Percentiles rank a stretch among this genome's conserved stretches.
phyloP scores from a whole-genome alignment of 2,797 vertebrate genomes.

The Tragelaphus oryx region DNA sequence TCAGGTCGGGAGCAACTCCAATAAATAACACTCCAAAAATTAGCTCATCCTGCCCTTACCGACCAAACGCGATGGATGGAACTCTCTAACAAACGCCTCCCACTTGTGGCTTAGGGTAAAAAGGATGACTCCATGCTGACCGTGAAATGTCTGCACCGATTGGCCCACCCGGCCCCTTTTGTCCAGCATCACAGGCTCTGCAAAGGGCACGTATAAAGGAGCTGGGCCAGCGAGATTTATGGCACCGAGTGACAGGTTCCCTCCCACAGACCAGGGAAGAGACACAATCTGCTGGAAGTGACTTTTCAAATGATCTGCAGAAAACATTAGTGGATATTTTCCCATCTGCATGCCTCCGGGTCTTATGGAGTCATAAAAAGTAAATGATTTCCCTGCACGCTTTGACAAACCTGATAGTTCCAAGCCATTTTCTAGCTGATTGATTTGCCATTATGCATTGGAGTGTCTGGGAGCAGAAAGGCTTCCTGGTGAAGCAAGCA shows the following conservation, averaged over 20 bases:
- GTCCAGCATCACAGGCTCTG: background rate
- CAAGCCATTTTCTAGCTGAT: conserved; percentile 69
- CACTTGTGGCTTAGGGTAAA: background rate
- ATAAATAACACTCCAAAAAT: background rate
- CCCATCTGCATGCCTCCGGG: conserved; percentile 74
- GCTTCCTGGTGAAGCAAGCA: background rate
- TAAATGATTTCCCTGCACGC: conserved; percentile 70
- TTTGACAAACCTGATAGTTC: conserved; percentile 58
- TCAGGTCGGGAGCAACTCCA: background rate
- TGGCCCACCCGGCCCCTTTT: background rate
- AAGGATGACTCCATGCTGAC: background rate
- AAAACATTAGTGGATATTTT: conserved; percentile 73
- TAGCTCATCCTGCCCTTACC: background rate
- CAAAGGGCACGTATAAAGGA: background rate
- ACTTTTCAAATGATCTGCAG: conserved; percentile 77
- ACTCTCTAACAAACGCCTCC: background rate
- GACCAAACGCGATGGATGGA: background rate
- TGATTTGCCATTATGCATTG: conserved; percentile 58
- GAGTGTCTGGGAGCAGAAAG: conserved; percentile 13
- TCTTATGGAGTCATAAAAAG: conserved; percentile 67
- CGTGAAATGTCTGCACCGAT: background rate
- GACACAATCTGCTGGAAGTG: conserved; percentile 66
- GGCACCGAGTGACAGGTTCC: conserved; percentile 45
- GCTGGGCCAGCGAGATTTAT: background rate
- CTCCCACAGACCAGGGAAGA: conserved; percentile 60